Evolutionary conservation across 2,113 vertebrate genomes (phyloP), one percentile per base, ranked within the genome.

Genomic region (Peromyscus polionotus): DNA sequence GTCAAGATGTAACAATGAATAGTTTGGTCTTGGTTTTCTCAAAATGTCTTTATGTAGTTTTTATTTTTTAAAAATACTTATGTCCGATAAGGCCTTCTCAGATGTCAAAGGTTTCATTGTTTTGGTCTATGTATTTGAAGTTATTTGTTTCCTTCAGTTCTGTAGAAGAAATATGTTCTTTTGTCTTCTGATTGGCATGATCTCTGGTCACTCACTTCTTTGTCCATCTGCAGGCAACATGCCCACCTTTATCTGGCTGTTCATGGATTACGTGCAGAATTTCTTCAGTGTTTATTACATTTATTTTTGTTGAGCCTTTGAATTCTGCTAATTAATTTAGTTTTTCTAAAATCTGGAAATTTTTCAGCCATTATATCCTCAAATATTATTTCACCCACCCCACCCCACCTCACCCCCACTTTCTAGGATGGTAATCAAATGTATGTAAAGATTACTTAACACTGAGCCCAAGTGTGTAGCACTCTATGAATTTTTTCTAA

Each of bases 131-230:
- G 31, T 94, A 26, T 85, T 76, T 36, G 65, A 39, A 54, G 42
- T 39, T 61, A 7, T 45, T 88, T 90, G 16, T 68, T 79, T 88
- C 20, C 28, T 3, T 24, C 36, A 81, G 48, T 2, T 70, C 6
- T 68, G 79, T 84, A 48, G 91, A 79, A 63, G 51, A 51, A 51
- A 57, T 28, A 2, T 91, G 28, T 75, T 93, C 9, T 7, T 93
- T 73, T 94, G 73, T 75, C 31, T 93, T 84, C 33, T 91, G 83
- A 22, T 28, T 92, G 88, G 7, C 51, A 75, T 90, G 77, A 51
- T 92, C 86, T 94, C 79, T 76, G 26, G 14, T 91, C 77, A 91
- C 80, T 75, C 36, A 57, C 85, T 59, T 91, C 33, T 95, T 91
- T 57, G 48, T 84, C 67, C 57, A 17, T 36, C 45, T 91, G 9